A percentile compares a stretch with the other conserved stretches of the same genome.
phyloP scores from a whole-genome alignment of 2,113 vertebrate genomes.

The Siniperca knerii region DNA sequence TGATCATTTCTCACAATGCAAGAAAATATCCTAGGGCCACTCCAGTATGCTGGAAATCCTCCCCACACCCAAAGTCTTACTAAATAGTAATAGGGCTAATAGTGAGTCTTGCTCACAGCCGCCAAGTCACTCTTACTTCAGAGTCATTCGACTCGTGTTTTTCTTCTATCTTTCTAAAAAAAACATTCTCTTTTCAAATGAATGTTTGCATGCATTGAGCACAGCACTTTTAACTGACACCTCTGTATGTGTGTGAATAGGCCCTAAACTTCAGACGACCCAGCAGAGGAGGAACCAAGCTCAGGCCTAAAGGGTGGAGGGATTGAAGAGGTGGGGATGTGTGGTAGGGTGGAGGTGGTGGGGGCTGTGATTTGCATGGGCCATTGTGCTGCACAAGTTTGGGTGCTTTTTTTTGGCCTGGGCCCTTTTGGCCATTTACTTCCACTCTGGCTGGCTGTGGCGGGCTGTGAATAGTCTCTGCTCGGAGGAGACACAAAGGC shows the following conservation, averaged over 20 bases:
- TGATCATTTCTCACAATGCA: slow-evolving; percentile 24
- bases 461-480: slow-evolving; percentile 87
- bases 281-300: slow-evolving; percentile 73
- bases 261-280: slow-evolving; percentile 85
- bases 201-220: slow-evolving; percentile 76
- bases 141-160: slow-evolving; percentile 76
- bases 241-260: slow-evolving; percentile 80
- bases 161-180: slow-evolving; percentile 70
- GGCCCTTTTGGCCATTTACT: slow-evolving; percentile 89
- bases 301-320: slow-evolving; percentile 66
- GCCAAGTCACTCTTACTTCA: slow-evolving; percentile 69
- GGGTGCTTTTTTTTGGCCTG: slow-evolving; percentile 87
- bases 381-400: slow-evolving; percentile 89
- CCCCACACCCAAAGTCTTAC: slow-evolving; percentile 15
- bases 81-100: slow-evolving; percentile 9
- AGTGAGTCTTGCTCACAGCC: slow-evolving; percentile 19
- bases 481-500: slow-evolving; percentile 87
- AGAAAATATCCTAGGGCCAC: slow-evolving; percentile 26
- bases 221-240: slow-evolving; percentile 84
- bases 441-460: slow-evolving; percentile 90
- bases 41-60: slow-evolving; percentile 44
- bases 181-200: slow-evolving; percentile 69
- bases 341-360: slow-evolving; percentile 70
- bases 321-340: slow-evolving; percentile 70
- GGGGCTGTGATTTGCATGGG: slow-evolving; percentile 87